Conservation (phyloP, 1,140 invertebrate species). For the Thrips palmi region DNA sequence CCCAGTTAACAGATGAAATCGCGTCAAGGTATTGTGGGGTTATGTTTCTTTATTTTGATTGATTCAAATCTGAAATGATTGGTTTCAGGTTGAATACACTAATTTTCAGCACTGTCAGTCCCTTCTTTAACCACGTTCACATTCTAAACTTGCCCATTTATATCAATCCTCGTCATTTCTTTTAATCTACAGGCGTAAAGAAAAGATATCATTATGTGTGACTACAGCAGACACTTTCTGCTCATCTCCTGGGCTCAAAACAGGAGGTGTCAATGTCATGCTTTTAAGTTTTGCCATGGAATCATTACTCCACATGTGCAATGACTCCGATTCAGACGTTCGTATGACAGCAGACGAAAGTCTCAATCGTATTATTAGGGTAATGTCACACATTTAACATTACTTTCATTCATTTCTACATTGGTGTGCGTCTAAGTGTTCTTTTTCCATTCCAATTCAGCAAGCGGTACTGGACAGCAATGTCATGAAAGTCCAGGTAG, state of each 20-base stretch:
- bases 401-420: slow-evolving; percentile 1
- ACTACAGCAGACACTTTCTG: slow-evolving; percentile 47
- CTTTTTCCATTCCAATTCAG: too few relatives aligned
- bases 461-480: slow-evolving; percentile 41
- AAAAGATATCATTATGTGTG: slow-evolving; percentile 47
- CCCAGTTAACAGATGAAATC: too few relatives aligned
- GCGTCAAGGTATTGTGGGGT: too few relatives aligned
- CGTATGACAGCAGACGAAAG: slow-evolving; percentile 62
- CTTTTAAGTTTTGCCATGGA: slow-evolving; percentile 50
- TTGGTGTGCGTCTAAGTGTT: slow-evolving; percentile 7
- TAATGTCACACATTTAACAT: slow-evolving; percentile 23
- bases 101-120: too few relatives aligned
- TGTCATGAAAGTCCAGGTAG: slow-evolving; percentile 50
- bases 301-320: slow-evolving; percentile 46
- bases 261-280: slow-evolving; percentile 38
- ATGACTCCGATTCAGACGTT: slow-evolving; percentile 60
- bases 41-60: too few relatives aligned
- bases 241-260: slow-evolving; percentile 29
- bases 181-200: slow-evolving; percentile 36
- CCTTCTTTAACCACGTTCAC: slow-evolving; percentile 61
- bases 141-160: too few relatives aligned
- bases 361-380: slow-evolving; percentile 57
- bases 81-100: too few relatives aligned
- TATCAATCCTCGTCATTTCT: too few relatives aligned
- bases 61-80: too few relatives aligned